Percentiles rank a stretch among this genome's conserved stretches.
These are phyloP conservation scores for Clavelina lepadiformis DNA, from an alignment of 23 tunicate genomes.

Conservation along the genomic window DNA sequence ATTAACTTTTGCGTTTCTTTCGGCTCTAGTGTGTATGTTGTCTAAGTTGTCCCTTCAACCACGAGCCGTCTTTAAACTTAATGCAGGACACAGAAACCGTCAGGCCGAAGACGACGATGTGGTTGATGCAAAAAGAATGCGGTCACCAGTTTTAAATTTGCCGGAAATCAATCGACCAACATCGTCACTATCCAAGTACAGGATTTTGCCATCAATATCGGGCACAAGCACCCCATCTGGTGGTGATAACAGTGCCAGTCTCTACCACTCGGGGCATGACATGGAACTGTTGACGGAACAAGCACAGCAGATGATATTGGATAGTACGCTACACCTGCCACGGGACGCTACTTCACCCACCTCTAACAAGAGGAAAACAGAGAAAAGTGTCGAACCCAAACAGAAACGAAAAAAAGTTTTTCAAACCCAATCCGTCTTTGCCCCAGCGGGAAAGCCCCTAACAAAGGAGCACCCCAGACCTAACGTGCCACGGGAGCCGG, in stretches of 20 bases:
- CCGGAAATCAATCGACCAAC: conserved; percentile 67
- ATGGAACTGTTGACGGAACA: conserved; percentile 55
- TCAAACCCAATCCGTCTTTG: conserved; percentile 54
- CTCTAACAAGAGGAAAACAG: conserved; percentile 19
- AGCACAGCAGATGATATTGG: conserved; percentile 82
- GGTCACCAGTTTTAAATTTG: conserved; percentile 18
- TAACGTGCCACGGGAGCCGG: conserved; percentile 42
- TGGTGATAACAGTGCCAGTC: background rate
- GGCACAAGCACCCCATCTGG: background rate
- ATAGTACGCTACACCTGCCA: conserved; percentile 23
- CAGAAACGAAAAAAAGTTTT: conserved; percentile 32
- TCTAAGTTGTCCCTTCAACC: no score
- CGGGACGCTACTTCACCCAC: conserved; percentile 19
- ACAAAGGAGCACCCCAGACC: conserved; percentile 10
- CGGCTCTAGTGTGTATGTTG: no score
- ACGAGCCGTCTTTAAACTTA: no score
- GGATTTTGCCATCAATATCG: conserved; percentile 47
- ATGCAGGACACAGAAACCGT: no score
- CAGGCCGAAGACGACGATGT: no score
- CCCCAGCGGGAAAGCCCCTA: background rate
- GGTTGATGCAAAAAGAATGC: no score
- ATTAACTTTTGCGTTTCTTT: no score
- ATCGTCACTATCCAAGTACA: conserved; percentile 68
- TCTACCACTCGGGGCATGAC: conserved; percentile 18
- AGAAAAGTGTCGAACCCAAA: background rate